phyloP scores from a whole-genome alignment of 2,797 vertebrate species.

The Poeciliopsis paucimaculata region DNA sequence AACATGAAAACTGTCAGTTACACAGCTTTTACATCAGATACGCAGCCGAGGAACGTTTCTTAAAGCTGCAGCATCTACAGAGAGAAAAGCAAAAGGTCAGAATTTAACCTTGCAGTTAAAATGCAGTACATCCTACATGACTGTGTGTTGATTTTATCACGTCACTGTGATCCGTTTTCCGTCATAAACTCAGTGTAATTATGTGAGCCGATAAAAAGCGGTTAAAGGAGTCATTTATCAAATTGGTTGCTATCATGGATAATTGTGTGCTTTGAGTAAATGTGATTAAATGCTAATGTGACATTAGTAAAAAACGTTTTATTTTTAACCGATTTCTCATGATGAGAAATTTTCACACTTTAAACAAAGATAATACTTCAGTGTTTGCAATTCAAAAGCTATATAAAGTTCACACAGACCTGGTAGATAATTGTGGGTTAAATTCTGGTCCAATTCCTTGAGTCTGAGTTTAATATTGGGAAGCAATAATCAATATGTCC shows the following conservation, averaged over 20 bases:
- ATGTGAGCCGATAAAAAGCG: constrained; percentile 46
- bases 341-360: not conserved
- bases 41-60: not conserved
- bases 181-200: constrained; percentile 53
- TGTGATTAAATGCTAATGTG: constrained; percentile 46
- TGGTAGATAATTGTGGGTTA: not conserved
- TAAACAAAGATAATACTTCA: not conserved
- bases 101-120: not conserved
- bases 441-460: not conserved
- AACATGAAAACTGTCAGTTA: constrained; percentile 2
- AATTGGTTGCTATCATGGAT: constrained; percentile 41
- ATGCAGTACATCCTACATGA: not conserved
- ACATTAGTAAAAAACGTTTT: constrained; percentile 38
- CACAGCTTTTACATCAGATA: constrained; percentile 10
- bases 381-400: not conserved
- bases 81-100: not conserved
- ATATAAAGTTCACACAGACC: not conserved
- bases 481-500: not conserved
- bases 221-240: constrained; percentile 54
- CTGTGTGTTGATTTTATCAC: constrained; percentile 18
- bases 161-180: constrained; percentile 38
- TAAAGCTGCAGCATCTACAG: not conserved
- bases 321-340: constrained; percentile 22
- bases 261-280: constrained; percentile 53
- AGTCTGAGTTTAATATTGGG: not conserved